Base-by-base conservation (phyloP, 2,888 invertebrate genomes). In the Gandaritis pyraliata region DNA sequence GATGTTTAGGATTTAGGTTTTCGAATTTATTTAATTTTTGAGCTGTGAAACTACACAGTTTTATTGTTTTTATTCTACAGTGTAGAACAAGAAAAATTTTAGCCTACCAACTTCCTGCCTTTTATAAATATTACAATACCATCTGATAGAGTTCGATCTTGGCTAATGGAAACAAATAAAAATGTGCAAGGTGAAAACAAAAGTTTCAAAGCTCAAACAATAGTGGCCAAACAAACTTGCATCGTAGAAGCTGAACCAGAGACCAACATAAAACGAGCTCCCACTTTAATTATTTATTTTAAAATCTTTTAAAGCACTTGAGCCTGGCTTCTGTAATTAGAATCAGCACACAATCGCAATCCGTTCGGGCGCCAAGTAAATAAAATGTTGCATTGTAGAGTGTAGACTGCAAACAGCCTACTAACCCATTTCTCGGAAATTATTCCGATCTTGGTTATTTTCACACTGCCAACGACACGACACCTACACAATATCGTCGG, bases 351-450 rank as follows among this genome's bases (percentile, higher is more conserved):
- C 54, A 58, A 54, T 62, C 52, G 49, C 57, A 53, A 62, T 50
- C 50, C 23, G 15, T 46, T 58, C 50, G 30, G 30, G 43, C 36
- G 49, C 38, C 41, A 45, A 38, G 63, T 63, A 63, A 63, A 63
- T 63, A 63, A 58, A 63, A 58, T 58, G 62, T 55, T 58, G 62
- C 58, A 63, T 63, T 58, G 58, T 63, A 47, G 50, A 63, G 58
- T 58, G 58, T 63, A 47, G 50, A 47, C 58, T 58, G 58, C 58
- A 63, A 63, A 63, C 54, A 63, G 43, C 51, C 55, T 36, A 63
- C 55, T 63, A 58, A 63, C 63, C 63, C 58, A 63, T 49, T 63
- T 63, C 63, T 46, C 63, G 50, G 58, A 63, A 58, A 58, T 63
- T 58, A 62, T 54, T 51, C 56, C 50, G 46, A 62, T 6, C 23